Conservation (phyloP, 2,888 invertebrate genomes). For the Agrenia bidenticulata region DNA sequence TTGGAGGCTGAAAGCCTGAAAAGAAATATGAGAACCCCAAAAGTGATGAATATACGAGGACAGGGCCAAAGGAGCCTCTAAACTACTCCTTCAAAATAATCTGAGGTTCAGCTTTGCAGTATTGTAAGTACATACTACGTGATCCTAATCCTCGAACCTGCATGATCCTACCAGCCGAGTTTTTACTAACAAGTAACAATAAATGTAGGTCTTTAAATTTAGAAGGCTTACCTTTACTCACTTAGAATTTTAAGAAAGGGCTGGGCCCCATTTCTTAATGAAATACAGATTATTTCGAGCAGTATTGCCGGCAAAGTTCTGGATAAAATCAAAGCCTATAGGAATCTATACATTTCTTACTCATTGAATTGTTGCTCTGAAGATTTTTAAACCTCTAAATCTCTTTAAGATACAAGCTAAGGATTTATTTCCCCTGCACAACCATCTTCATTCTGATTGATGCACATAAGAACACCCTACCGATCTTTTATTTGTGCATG, state of each 20-base stretch:
- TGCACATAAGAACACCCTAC: too few species aligned
- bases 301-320: too few species aligned
- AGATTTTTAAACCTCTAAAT: too few species aligned
- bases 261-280: conserved; percentile 37
- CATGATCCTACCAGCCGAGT: background rate
- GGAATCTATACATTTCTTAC: too few species aligned
- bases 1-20: background rate
- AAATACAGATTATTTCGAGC: conserved; percentile 7
- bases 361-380: too few species aligned
- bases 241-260: conserved; percentile 34
- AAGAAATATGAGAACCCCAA: conserved; percentile 26
- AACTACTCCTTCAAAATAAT: background rate
- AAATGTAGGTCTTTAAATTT: too few species aligned
- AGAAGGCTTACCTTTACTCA: conserved; percentile 9
- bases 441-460: too few species aligned
- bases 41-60: conserved; percentile 37
- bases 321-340: too few species aligned
- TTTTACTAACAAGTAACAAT: too few species aligned
- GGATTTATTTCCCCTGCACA: too few species aligned
- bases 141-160: background rate
- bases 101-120: background rate
- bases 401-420: too few species aligned
- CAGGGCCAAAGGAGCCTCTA: conserved; percentile 10
- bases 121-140: background rate
- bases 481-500: too few species aligned